phyloP scores from a whole-genome alignment of 2,888 invertebrate species.

The Drosophila fulvimacula region DNA sequence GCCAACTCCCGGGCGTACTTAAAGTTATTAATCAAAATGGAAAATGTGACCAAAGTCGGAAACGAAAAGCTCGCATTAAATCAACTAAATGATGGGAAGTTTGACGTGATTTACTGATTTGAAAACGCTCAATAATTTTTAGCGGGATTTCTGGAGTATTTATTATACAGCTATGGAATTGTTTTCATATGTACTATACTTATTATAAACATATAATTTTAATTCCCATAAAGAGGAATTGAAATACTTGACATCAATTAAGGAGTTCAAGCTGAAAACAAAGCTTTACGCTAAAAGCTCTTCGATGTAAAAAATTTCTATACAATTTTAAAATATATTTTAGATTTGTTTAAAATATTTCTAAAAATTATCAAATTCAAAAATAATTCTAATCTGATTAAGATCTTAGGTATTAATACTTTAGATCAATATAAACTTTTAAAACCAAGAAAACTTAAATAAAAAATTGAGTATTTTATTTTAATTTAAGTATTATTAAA shows the following conservation, averaged over 20 bases:
- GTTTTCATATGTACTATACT: neutral
- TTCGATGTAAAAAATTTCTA: neutral
- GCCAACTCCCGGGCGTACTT: constrained; percentile 3
- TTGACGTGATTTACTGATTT: neutral
- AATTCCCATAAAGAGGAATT: neutral
- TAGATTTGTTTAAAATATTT: neutral
- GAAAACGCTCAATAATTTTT: neutral
- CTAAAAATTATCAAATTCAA: neutral
- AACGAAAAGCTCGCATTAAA: constrained; percentile 6
- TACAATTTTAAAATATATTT: neutral
- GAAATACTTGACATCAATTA: neutral
- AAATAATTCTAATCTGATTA: neutral
- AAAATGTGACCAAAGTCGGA: constrained; percentile 18
- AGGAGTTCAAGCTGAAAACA: neutral
- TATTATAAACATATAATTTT: neutral
- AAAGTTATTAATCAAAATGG: constrained; percentile 26
- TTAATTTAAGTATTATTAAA: too few relatives aligned
- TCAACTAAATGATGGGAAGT: constrained; percentile 1
- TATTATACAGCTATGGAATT: neutral
- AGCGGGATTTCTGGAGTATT: neutral
- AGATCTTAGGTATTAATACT: neutral
- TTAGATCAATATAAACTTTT: neutral
- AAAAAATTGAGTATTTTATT: neutral
- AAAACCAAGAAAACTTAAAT: neutral
- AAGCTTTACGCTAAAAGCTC: too few relatives aligned